These are phyloP conservation scores for Mus musculus DNA, from an alignment of 2,113 vertebrate species.

Conservation along the genomic window GRCm39 chr4:56592001-56592500, in stretches of 20 bases:
- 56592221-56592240: background rate
- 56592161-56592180: background rate
- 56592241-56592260: background rate
- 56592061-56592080: background rate
- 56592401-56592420: background rate
- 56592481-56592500: background rate
- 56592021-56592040: background rate
- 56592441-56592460: background rate
- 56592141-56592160: too few species aligned
- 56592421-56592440: background rate
- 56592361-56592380: background rate
- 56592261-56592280: background rate
- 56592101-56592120: background rate
- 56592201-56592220: background rate
- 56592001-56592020: background rate
- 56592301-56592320: background rate
- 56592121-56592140: background rate
- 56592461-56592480: background rate
- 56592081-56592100: background rate
- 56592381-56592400: background rate
- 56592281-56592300: background rate
- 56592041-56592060: background rate
- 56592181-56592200: too few species aligned
- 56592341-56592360: background rate
- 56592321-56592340: background rate